Percentiles rank a stretch among this genome's conserved stretches.
These are phyloP conservation scores for Romanogobio albipinnatus DNA, from an alignment of 2,113 vertebrate species.

Conservation along the genomic window DNA sequence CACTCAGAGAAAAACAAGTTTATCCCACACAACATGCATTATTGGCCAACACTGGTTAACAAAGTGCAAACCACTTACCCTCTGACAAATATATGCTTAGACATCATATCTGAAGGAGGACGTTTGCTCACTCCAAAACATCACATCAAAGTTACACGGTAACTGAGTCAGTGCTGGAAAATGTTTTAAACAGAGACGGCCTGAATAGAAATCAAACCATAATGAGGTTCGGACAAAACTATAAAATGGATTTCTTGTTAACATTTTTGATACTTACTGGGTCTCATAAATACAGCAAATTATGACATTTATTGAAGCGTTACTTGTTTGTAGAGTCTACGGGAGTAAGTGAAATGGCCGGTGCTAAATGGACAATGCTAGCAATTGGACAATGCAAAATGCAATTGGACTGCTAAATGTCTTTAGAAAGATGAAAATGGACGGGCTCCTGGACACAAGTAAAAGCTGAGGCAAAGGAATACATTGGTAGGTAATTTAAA, in stretches of 20 bases:
- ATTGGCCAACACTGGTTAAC: constrained; percentile 51
- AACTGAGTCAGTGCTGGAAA: constrained; percentile 23
- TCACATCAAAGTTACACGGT: constrained; percentile 32
- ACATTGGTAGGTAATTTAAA: neutral
- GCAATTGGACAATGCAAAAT: neutral
- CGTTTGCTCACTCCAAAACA: constrained; percentile 27
- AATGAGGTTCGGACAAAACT: constrained; percentile 30
- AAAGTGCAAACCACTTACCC: constrained; percentile 41
- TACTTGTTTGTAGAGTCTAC: neutral
- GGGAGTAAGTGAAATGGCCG: neutral
- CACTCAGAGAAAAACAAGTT: constrained; percentile 29
- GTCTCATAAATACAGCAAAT: constrained; percentile 1
- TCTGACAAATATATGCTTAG: constrained; percentile 51
- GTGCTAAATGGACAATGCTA: neutral
- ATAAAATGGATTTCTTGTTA: constrained; percentile 20
- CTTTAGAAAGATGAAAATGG: neutral
- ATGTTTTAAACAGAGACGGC: constrained; percentile 7
- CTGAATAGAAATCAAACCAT: constrained; percentile 32
- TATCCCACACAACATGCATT: constrained; percentile 40
- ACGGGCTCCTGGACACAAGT: neutral
- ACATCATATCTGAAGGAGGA: constrained; percentile 36
- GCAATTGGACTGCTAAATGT: neutral
- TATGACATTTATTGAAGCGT: neutral
- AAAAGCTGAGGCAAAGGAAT: neutral
- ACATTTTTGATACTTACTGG: constrained; percentile 14